phyloP scores from a whole-genome alignment of 2,888 invertebrate species.

The Lasioglossum vierecki region DNA sequence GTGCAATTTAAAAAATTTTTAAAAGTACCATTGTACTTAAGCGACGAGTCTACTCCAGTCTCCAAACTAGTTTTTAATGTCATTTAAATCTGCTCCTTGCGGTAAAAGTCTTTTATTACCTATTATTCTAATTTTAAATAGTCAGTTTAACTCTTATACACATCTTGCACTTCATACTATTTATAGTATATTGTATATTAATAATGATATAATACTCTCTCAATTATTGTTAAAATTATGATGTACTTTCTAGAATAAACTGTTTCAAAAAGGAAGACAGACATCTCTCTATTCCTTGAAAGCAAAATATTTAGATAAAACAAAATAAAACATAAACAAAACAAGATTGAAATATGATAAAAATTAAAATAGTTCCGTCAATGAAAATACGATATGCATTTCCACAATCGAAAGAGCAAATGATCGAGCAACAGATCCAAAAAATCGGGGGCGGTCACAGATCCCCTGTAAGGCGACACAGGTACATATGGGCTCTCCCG shows the following conservation, averaged over 20 bases:
- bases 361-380: neutral
- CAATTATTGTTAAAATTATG: neutral
- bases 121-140: neutral
- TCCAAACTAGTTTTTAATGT: neutral
- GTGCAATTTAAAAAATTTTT: neutral
- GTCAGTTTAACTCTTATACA: neutral
- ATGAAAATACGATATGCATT: neutral
- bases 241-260: neutral
- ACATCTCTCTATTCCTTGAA: neutral
- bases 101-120: neutral
- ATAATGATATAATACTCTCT: neutral
- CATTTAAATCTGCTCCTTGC: neutral
- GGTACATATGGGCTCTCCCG: constrained; percentile 81
- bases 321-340: too few relatives aligned
- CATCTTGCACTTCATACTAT: neutral
- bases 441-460: constrained; percentile 66
- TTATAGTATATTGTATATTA: neutral
- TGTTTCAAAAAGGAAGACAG: neutral
- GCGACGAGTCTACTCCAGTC: neutral
- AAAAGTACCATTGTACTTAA: neutral
- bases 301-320: neutral
- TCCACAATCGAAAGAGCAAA: neutral
- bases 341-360: neutral
- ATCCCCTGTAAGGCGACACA: constrained; percentile 82
- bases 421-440: constrained; percentile 3